Percentiles rank a stretch among this genome's conserved stretches.
Evolutionary conservation across 2,888 invertebrate genomes (phyloP).

Genomic region (Dicranocentrus wangi): DNA sequence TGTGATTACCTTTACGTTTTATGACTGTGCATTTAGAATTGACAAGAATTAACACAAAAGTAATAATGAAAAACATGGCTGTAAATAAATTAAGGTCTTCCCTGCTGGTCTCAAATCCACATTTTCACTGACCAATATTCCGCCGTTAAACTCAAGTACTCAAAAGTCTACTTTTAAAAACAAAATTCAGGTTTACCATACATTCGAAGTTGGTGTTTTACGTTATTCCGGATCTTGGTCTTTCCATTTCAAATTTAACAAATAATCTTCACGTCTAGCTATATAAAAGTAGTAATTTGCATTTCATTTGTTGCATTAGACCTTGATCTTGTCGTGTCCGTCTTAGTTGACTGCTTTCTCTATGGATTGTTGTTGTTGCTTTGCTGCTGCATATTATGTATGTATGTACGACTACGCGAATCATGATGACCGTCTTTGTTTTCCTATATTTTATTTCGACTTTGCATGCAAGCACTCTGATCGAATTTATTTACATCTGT

Average conservation of each 20-base stretch:
- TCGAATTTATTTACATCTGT: conserved; percentile 1
- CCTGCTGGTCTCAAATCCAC: neutral
- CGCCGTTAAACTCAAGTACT: neutral
- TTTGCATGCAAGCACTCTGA: too few relatives aligned
- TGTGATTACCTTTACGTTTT: too few relatives aligned
- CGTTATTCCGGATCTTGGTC: conserved; percentile 30
- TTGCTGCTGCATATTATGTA: too few relatives aligned
- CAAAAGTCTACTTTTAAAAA: conserved; percentile 1
- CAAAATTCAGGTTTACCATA: neutral
- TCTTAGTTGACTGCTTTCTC: neutral
- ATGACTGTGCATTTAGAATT: too few relatives aligned
- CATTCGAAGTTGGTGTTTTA: neutral
- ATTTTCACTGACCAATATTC: neutral
- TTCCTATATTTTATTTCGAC: too few relatives aligned
- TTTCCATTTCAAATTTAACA: conserved; percentile 21
- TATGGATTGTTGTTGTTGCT: too few relatives aligned
- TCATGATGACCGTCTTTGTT: too few relatives aligned
- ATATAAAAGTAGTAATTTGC: conserved; percentile 9
- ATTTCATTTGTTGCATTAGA: conserved; percentile 3
- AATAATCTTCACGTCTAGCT: neutral
- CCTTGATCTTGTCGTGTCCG: conserved; percentile 11
- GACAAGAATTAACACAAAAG: too few relatives aligned
- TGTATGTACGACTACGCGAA: too few relatives aligned
- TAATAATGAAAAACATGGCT: too few relatives aligned
- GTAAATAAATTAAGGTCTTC: conserved; percentile 7